Base-by-base conservation (phyloP, 2,888 invertebrate species). In the Hirtodrosophila cameraria region DNA sequence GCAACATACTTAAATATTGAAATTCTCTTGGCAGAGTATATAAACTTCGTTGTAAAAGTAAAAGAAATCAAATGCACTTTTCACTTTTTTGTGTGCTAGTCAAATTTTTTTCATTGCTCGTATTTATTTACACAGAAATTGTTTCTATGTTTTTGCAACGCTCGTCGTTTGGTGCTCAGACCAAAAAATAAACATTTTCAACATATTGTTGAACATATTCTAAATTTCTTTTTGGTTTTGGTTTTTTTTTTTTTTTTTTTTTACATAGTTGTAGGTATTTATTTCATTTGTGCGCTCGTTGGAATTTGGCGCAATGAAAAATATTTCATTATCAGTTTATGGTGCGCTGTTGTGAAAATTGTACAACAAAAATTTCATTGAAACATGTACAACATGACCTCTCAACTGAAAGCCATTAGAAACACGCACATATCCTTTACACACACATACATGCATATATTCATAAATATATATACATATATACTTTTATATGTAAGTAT, bases 161-260 rank as follows among this genome's bases (percentile, higher is more conserved):
- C 35, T 11, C 48, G 42, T 42, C 36, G 52, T 28, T n/a, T 35
- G 25, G 7, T 35, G 60, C 7, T n/a, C 25, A 18, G 23, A 18
- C 31, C 13, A 20, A 36, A 46, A 57, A 49, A 66, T 30, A 38
- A 68, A 75, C 46, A 69, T 65, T 75, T 53, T 53, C 16, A 55
- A 59, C 68, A 71, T 61, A 65, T 55, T 65, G 58, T 59, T 36
- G 42, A 70, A 61, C 77, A 73, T 60, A 68, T 79, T 75, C 58
- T 20, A 62, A 52, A 66, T 61, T 39, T 46, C 11, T 41, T 30
- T 6, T 30, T 2, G n/a, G 13, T 11, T 3, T 23, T 8, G 16
- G 4, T 11, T 20, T 55, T 7, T 15, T 42, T 25, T 43, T 9
- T 28, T 15, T 46, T 30, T 20, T 13, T 5, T 38, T 48, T 38